Evolutionary conservation across 92 coral and sea anemone genomes (phyloP), one percentile per base, ranked within the genome.

Genomic region (Phenganax subtilis): DNA sequence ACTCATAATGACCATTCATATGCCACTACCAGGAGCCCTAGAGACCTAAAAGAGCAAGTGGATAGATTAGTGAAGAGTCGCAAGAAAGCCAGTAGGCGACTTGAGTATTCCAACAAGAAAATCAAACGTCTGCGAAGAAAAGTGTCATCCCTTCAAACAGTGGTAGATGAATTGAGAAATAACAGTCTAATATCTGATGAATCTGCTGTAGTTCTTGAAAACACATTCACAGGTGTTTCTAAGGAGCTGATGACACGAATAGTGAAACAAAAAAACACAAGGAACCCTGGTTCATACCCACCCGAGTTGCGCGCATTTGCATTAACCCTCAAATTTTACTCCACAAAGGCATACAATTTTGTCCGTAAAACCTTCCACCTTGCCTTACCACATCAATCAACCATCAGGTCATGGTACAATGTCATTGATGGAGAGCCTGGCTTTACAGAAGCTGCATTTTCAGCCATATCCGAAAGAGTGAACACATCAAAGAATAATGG

Each of bases 321-420:
- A 0, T 17, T 63, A 25, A 63, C 83, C 70, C 31, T 80, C 58
- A 60, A 80, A 47, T 80, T 76, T 53, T 76, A 76, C 56, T 76
- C 81, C 51, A 80, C 74, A 15, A 76, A 76, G 53, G 68, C 81
- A 2, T 80, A 80, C 55, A 80, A 80, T 28, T 80, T 27, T 80
- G 83, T 80, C 37, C 73, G 83, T 17, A 60, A 57, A 30, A 62
- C 72, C 17, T 80, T 80, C 61, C 44, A 80, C 57, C 83, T 77
- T 77, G 72, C 51, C 9, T 28, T 57, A 7, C 55, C 82, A 17
- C 82, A 77, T 77, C 70, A 51, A 61, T 54, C 72, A 14, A 51
- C 51, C 11, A 65, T 77, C 31, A 51, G 72, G 15, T 29, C 72
- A 59, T 77, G 82, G 82, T 77, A 77, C 71, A 16, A 51, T 15